Evolutionary conservation across 2,888 invertebrate genomes (phyloP).

Genomic region (Parascotia fuliginaria): DNA sequence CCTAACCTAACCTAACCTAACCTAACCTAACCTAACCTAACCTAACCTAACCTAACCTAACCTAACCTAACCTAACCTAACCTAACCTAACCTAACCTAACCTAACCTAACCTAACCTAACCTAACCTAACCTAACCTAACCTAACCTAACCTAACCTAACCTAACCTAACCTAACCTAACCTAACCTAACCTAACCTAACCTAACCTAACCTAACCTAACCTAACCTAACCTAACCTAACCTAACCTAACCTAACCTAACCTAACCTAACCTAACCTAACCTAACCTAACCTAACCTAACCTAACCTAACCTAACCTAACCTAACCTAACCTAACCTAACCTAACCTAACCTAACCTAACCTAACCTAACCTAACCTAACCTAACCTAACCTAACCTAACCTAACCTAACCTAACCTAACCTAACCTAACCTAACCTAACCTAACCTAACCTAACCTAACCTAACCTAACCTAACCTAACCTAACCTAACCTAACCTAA

Average conservation of each 20-base stretch:
- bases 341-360: slow-evolving; percentile 28
- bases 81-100: slow-evolving; percentile 15
- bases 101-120: slow-evolving; percentile 12
- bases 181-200: slow-evolving; percentile 22
- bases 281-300: slow-evolving; percentile 24
- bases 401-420: slow-evolving; percentile 26
- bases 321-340: slow-evolving; percentile 26
- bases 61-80: slow-evolving; percentile 15
- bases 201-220: slow-evolving; percentile 25
- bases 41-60: slow-evolving; percentile 16
- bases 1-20: slow-evolving; percentile 12
- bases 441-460: slow-evolving; percentile 22
- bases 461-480: slow-evolving; percentile 14
- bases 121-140: slow-evolving; percentile 16
- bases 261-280: slow-evolving; percentile 30
- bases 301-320: slow-evolving; percentile 27
- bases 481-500: slow-evolving; percentile 33
- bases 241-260: slow-evolving; percentile 27
- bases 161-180: slow-evolving; percentile 22
- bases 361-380: slow-evolving; percentile 36
- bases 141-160: slow-evolving; percentile 16
- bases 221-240: slow-evolving; percentile 23
- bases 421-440: slow-evolving; percentile 20
- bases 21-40: slow-evolving; percentile 18
- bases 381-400: slow-evolving; percentile 29